These are phyloP conservation scores for Chrysochloris asiatica DNA, from an alignment of 2,113 vertebrate genomes.

Conservation along the genomic window DNA sequence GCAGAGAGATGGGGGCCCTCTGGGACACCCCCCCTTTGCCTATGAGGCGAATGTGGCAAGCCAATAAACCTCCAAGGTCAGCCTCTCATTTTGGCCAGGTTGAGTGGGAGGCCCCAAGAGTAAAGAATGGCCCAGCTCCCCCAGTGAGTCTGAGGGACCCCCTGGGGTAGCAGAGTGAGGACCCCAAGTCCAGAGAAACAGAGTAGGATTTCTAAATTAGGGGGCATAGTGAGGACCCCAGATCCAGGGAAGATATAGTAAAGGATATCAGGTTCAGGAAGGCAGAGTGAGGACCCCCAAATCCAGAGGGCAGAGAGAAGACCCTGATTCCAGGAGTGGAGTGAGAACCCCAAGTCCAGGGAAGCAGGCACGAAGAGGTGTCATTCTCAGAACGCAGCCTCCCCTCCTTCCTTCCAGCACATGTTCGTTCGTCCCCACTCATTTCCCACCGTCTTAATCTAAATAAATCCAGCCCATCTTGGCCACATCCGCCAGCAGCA, in stretches of 20 bases:
- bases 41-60: neutral
- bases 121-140: neutral
- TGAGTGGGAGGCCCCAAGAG: neutral
- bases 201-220: too few species aligned
- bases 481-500: constrained; percentile 81
- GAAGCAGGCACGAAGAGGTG: neutral
- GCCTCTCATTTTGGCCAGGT: neutral
- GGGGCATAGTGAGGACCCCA: too few species aligned
- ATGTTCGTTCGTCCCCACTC: constrained; percentile 69
- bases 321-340: neutral
- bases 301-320: neutral
- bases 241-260: neutral
- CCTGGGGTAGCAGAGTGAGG: neutral
- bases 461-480: constrained; percentile 85
- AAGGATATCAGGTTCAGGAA: too few species aligned
- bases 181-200: neutral
- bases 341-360: neutral
- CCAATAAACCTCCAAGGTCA: neutral
- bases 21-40: neutral
- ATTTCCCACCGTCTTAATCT: constrained; percentile 87
- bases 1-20: neutral
- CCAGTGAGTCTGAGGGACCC: neutral
- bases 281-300: neutral
- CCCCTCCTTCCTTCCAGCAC: constrained; percentile 67
- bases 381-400: constrained; percentile 40